Base-by-base conservation (phyloP, 2,797 vertebrate species). In the Sebastes hubbsi region DNA sequence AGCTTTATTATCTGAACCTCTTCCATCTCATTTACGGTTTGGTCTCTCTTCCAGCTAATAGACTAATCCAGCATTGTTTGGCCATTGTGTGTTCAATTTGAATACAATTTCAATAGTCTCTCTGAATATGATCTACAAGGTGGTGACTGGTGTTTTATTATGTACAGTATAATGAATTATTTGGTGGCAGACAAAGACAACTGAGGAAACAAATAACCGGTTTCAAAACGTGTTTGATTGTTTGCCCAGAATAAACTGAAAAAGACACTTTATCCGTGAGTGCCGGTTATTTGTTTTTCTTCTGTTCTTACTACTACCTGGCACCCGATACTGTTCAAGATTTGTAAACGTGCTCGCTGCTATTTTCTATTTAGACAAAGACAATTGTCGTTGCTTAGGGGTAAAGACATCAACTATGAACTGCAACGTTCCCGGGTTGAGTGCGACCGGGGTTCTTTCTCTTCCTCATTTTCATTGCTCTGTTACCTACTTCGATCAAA, bases 21-120 rank as follows among this genome's bases (percentile, higher is more conserved):
- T 8, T 71, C 29, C 24, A 65, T 83, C 22, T 52, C 27, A 36
- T 77, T 64, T 38, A 11, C 13, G 0, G 36, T 6, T 0, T 0
- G 2, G 14, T 62, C n/a, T 34, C 8, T 70, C 42, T 25, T 10
- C 61, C 52, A 72, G 22, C 9, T 64, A 64, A 78, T 8, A 52
- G 32, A 72, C 16, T n/a, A 11, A 74, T 75, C n/a, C 58, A 59
- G 29, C 29, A 72, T 49, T 77, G 34, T 83, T 80, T 80, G 12
- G 14, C 16, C 10, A 30, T 29, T 20, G 46, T 56, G 30, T 52
- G 32, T 63, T 61, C 18, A 46, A 13, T 75, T 77, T 38, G 4
- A 70, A 54, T 73, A 30, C 22, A 14, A 61, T 68, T 69, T 24
- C 5, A 60, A 25, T 66, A 8, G 30, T 65, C 24, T 38, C 3